These are phyloP conservation scores for Holocentrus rufus DNA, from an alignment of 2,797 vertebrate species.

Conservation along the genomic window DNA sequence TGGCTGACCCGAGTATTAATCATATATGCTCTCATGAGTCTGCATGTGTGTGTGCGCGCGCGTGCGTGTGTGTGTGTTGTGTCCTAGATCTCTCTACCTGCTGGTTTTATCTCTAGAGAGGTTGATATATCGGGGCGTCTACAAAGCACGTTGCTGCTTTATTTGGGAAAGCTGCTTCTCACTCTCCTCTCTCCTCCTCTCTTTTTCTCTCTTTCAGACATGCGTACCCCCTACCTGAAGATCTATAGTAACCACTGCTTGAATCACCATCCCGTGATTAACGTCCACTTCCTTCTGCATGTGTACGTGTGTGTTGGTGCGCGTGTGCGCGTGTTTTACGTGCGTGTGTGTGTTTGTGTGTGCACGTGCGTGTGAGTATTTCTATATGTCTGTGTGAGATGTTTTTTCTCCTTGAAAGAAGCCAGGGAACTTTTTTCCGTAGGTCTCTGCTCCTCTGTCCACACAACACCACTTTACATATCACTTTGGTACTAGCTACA, in stretches of 20 bases:
- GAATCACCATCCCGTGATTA: slow-evolving; percentile 52
- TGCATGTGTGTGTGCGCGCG: neutral
- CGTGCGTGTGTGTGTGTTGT: slow-evolving; percentile 8
- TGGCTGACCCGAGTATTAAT: neutral
- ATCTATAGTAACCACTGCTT: slow-evolving; percentile 70
- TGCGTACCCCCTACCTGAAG: slow-evolving; percentile 64
- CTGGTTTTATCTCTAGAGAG: slow-evolving; percentile 16
- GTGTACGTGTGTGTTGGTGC: slow-evolving; percentile 41
- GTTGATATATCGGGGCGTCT: slow-evolving; percentile 14
- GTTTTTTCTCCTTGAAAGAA: slow-evolving; percentile 47
- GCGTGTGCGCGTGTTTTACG: slow-evolving; percentile 23
- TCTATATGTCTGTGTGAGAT: slow-evolving; percentile 39
- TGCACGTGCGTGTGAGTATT: slow-evolving; percentile 30
- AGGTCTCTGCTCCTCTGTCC: too few species aligned
- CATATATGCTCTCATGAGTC: neutral
- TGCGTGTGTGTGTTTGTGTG: slow-evolving; percentile 18
- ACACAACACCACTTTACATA: slow-evolving; percentile 12
- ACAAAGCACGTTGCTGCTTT: slow-evolving; percentile 20
- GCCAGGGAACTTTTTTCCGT: slow-evolving; percentile 38
- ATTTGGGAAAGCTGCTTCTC: slow-evolving; percentile 30
- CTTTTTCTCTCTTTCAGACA: slow-evolving; percentile 63
- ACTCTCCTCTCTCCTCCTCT: slow-evolving; percentile 25
- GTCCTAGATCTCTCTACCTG: slow-evolving; percentile 30
- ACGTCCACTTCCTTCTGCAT: slow-evolving; percentile 47
- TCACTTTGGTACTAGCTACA: slow-evolving; percentile 20